Evolutionary conservation across 1,140 invertebrate genomes (phyloP).

Genomic region (Drosophila ambigua): DNA sequence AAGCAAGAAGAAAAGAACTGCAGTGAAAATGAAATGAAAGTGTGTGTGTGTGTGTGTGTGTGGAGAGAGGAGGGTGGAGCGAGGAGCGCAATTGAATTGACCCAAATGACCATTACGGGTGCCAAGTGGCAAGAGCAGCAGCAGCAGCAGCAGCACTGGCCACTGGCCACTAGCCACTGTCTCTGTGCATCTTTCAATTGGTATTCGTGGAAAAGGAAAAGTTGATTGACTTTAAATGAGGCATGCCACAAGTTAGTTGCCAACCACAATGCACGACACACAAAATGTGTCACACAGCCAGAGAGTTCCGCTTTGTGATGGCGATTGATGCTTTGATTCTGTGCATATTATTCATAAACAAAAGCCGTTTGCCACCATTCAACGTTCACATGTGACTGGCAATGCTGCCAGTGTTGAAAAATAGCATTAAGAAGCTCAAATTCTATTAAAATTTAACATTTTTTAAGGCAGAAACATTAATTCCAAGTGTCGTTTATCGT

Average conservation of each 20-base stretch:
- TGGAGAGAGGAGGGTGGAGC: conserved; percentile 62
- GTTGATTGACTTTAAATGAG: conserved; percentile 78
- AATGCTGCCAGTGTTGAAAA: not conserved
- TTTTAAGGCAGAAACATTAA: too few species aligned
- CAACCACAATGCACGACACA: not conserved
- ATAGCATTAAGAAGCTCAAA: too few species aligned
- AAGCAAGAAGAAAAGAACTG: conserved; percentile 33
- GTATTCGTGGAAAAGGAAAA: conserved; percentile 75
- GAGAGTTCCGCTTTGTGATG: conserved; percentile 51
- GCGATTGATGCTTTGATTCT: conserved; percentile 5
- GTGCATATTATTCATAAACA: not conserved
- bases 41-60: conserved; percentile 43
- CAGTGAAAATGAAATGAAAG: conserved; percentile 37
- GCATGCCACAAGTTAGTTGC: conserved; percentile 16
- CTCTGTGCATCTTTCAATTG: conserved; percentile 42
- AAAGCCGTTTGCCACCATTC: too few species aligned
- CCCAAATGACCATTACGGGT: conserved; percentile 77
- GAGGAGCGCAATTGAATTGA: conserved; percentile 73
- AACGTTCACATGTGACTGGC: too few species aligned
- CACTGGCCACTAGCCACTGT: conserved; percentile 5
- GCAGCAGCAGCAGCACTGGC: conserved; percentile 12
- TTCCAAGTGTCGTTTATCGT: too few species aligned
- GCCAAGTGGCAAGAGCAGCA: conserved; percentile 20
- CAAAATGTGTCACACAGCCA: conserved; percentile 58
- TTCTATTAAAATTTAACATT: too few species aligned